phyloP scores from a whole-genome alignment of 1,140 invertebrate genomes.

The Trichonephila clavipes region DNA sequence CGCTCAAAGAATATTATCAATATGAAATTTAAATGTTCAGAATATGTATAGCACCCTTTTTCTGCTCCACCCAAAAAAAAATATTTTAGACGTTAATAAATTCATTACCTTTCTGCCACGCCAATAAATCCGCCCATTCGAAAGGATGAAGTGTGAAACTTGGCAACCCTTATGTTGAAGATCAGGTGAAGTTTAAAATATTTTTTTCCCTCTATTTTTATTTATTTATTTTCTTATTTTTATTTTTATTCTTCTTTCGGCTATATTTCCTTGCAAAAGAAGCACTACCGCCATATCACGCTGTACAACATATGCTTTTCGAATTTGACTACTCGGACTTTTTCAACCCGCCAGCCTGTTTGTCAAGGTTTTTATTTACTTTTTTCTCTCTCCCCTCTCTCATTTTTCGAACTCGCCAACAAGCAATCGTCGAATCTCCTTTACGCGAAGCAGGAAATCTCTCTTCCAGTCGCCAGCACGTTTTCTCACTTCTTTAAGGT shows the following conservation, averaged over 20 bases:
- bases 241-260: not conserved
- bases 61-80: not conserved
- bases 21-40: too few relatives aligned
- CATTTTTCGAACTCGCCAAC: not conserved
- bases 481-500: not conserved
- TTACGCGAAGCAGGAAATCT: constrained; percentile 31
- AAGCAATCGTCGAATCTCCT: constrained; percentile 7
- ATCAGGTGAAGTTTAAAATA: constrained; percentile 29
- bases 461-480: not conserved
- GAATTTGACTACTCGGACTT: constrained; percentile 3
- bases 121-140: not conserved
- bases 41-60: too few relatives aligned
- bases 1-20: too few relatives aligned
- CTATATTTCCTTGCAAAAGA: not conserved
- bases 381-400: not conserved
- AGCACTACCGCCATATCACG: not conserved
- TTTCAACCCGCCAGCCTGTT: constrained; percentile 33
- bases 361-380: constrained; percentile 52
- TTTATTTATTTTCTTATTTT: not conserved
- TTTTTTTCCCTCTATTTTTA: not conserved
- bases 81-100: not conserved
- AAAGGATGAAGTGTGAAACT: not conserved
- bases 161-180: not conserved
- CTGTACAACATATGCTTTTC: constrained; percentile 2
- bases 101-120: not conserved